phyloP scores from a whole-genome alignment of 2,113 vertebrate genomes.

The Hucho hucho region DNA sequence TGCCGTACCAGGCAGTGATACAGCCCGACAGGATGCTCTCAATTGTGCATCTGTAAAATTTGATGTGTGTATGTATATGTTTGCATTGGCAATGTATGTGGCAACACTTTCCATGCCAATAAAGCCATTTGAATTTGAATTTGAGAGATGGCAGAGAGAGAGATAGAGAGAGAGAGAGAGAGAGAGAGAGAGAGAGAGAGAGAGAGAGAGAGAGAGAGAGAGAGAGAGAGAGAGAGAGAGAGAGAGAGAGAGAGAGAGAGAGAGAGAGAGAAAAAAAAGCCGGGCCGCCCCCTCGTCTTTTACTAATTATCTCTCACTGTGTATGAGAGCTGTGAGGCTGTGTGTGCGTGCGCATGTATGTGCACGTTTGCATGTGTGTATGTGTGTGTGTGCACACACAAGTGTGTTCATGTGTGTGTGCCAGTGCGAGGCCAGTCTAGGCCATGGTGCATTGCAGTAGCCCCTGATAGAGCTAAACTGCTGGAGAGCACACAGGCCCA shows the following conservation, averaged over 20 bases:
- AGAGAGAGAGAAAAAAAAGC: slow-evolving; percentile 26
- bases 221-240: neutral
- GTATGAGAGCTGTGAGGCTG: slow-evolving; percentile 36
- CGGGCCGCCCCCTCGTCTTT: slow-evolving; percentile 49
- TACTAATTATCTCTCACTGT: neutral
- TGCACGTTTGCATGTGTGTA: neutral
- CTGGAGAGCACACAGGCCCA: slow-evolving; percentile 71
- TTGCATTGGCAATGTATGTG: too few species aligned
- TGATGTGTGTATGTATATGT: too few species aligned
- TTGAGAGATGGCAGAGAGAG: slow-evolving; percentile 9
- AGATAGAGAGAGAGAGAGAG: slow-evolving; percentile 34
- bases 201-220: slow-evolving; percentile 2
- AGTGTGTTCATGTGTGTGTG: slow-evolving; percentile 24
- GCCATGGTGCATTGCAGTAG: slow-evolving; percentile 65
- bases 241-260: neutral
- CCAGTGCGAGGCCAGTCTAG: slow-evolving; percentile 47
- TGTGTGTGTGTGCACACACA: slow-evolving; percentile 47
- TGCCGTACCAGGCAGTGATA: too few species aligned
- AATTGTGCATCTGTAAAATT: too few species aligned
- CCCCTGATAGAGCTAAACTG: slow-evolving; percentile 70
- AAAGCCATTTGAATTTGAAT: too few species aligned
- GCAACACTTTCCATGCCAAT: too few species aligned
- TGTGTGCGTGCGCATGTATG: too few species aligned
- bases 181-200: slow-evolving; percentile 41
- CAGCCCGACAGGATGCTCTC: too few species aligned